Evolutionary conservation across 2,888 invertebrate genomes (phyloP).

Genomic region (Machimus rusticus): DNA sequence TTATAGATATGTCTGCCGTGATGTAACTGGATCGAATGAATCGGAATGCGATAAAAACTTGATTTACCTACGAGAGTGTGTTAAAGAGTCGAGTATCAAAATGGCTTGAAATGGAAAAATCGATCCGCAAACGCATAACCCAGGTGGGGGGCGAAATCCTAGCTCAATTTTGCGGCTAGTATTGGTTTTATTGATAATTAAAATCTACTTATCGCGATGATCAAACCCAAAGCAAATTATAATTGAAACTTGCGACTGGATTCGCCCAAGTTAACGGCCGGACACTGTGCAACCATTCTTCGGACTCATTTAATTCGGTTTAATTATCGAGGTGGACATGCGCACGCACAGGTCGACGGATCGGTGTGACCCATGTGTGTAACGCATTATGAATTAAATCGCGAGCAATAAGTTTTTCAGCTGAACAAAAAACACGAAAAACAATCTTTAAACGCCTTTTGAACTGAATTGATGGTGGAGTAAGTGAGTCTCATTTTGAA

Average conservation of each 20-base stretch:
- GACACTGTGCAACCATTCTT: background rate
- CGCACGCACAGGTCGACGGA: background rate
- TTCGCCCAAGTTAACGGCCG: background rate
- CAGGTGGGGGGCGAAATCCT: background rate
- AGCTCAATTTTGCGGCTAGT: background rate
- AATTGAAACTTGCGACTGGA: background rate
- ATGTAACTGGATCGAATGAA: constrained; percentile 4
- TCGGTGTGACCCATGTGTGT: background rate
- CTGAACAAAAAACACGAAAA: constrained; percentile 27
- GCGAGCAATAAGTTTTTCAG: constrained; percentile 30
- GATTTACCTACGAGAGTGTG: constrained; percentile 19
- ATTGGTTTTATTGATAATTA: background rate
- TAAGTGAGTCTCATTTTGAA: constrained; percentile 33
- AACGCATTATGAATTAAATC: constrained; percentile 30
- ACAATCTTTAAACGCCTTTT: constrained; percentile 40
- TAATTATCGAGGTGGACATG: constrained; percentile 12
- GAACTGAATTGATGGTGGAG: constrained; percentile 29
- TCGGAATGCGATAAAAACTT: constrained; percentile 23
- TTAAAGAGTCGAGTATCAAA: background rate
- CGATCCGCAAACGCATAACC: background rate
- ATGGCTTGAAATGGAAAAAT: constrained; percentile 15
- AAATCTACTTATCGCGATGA: constrained; percentile 14
- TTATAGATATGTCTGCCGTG: constrained; percentile 15
- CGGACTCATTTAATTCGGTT: background rate
- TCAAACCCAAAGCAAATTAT: background rate